A percentile compares a stretch with the other conserved stretches of the same genome.
Conservation (phyloP, 2,888 invertebrate species). For the Leuctra nigra region DNA sequence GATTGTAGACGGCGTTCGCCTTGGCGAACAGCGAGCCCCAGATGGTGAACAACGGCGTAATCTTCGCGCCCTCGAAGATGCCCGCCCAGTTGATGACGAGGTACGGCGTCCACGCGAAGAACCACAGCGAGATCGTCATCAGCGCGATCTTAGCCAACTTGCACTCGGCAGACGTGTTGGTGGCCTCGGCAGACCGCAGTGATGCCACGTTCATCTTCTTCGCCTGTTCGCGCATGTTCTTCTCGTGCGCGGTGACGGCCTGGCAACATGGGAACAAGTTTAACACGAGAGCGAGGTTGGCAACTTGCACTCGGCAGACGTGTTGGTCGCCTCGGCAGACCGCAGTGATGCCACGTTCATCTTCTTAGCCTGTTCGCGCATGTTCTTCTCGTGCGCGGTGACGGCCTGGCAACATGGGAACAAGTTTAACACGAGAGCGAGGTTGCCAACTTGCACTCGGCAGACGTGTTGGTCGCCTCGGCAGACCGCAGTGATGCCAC, state of each 20-base stretch:
- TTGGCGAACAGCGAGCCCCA: constrained; percentile 91
- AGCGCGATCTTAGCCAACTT: constrained; percentile 86
- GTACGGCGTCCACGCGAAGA: constrained; percentile 91
- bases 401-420: constrained; percentile 59
- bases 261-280: too few relatives aligned
- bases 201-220: constrained; percentile 93
- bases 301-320: constrained; percentile 83
- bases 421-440: too few relatives aligned
- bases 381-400: constrained; percentile 73
- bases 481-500: constrained; percentile 78
- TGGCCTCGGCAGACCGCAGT: constrained; percentile 68
- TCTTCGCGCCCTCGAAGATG: constrained; percentile 63
- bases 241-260: constrained; percentile 80
- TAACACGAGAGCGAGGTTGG: constrained; percentile 86
- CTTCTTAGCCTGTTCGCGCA: constrained; percentile 88
- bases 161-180: constrained; percentile 75
- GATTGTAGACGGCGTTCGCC: constrained; percentile 85
- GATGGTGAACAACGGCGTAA: constrained; percentile 75
- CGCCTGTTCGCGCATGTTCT: constrained; percentile 80
- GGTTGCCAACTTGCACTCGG: constrained; percentile 79
- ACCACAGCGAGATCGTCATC: constrained; percentile 85
- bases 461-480: constrained; percentile 69
- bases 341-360: constrained; percentile 87
- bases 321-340: constrained; percentile 67
- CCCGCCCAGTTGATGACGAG: constrained; percentile 75